Evolutionary conservation across 2,113 vertebrate genomes (phyloP).

Genomic region (Hemiscyllium ocellatum): DNA sequence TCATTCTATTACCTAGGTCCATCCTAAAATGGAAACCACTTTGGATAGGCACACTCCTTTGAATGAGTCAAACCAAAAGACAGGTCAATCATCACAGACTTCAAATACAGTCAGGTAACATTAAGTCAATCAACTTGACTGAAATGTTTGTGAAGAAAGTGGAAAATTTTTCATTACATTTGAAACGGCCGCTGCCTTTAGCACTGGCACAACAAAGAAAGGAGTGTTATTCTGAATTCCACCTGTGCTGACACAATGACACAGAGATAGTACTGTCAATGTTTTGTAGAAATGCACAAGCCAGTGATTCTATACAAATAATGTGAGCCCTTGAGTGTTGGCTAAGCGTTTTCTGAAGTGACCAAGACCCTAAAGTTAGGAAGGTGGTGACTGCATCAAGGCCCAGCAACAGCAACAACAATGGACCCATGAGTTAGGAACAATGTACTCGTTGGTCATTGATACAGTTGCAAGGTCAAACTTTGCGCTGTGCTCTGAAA

Average conservation of each 20-base stretch:
- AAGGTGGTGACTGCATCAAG: not conserved
- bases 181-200: not conserved
- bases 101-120: not conserved
- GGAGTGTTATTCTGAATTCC: not conserved
- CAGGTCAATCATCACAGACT: not conserved
- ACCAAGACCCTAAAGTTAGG: not conserved
- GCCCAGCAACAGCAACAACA: not conserved
- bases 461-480: not conserved
- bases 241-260: not conserved
- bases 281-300: not conserved
- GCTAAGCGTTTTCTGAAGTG: not conserved
- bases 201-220: not conserved
- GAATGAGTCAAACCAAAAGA: not conserved
- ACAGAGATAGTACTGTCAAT: not conserved
- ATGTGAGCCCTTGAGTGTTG: not conserved
- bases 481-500: not conserved
- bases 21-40: not conserved
- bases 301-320: not conserved
- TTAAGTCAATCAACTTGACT: not conserved
- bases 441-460: not conserved
- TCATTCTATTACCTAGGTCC: not conserved
- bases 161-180: not conserved
- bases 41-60: not conserved
- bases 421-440: not conserved
- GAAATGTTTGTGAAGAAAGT: not conserved